A percentile compares a stretch with the other conserved stretches of the same genome.
These are phyloP conservation scores for Eupithecia subfuscata DNA, from an alignment of 2,888 invertebrate species.

Conservation along the genomic window DNA sequence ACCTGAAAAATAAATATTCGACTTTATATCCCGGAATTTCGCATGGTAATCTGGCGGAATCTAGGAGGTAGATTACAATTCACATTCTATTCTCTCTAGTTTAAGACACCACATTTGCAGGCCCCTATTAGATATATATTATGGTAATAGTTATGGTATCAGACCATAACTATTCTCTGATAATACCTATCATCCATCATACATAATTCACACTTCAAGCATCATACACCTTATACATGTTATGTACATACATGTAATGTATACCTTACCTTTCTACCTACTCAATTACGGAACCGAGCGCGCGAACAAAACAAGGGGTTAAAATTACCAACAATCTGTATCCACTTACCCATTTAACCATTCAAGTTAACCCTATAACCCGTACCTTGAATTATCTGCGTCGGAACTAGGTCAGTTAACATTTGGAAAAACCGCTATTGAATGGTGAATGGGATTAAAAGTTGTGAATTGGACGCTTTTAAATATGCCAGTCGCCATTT, in stretches of 20 bases:
- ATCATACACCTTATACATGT: background rate
- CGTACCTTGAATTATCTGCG: slow-evolving; percentile 28
- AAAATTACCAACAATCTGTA: slow-evolving; percentile 22
- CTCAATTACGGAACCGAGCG: slow-evolving; percentile 13
- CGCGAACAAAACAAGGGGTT: slow-evolving; percentile 1
- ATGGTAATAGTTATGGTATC: too few relatives aligned
- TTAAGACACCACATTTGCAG: background rate
- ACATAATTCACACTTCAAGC: background rate
- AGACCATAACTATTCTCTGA: background rate
- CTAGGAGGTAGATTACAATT: background rate
- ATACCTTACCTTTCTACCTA: background rate
- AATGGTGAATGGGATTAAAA: slow-evolving; percentile 6
- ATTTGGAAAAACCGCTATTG: slow-evolving; percentile 9
- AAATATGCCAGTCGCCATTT: slow-evolving; percentile 3
- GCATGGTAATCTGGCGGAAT: background rate
- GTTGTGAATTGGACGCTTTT: slow-evolving; percentile 11
- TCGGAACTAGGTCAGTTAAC: slow-evolving; percentile 24
- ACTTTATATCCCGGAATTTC: background rate
- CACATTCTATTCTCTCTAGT: background rate
- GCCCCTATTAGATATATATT: background rate
- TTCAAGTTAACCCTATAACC: slow-evolving; percentile 21
- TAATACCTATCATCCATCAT: background rate
- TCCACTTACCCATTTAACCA: slow-evolving; percentile 26
- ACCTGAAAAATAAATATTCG: too few relatives aligned
- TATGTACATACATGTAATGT: background rate